Evolutionary conservation across 2,797 vertebrate genomes (phyloP).

Genomic region (Syngnathus acus): DNA sequence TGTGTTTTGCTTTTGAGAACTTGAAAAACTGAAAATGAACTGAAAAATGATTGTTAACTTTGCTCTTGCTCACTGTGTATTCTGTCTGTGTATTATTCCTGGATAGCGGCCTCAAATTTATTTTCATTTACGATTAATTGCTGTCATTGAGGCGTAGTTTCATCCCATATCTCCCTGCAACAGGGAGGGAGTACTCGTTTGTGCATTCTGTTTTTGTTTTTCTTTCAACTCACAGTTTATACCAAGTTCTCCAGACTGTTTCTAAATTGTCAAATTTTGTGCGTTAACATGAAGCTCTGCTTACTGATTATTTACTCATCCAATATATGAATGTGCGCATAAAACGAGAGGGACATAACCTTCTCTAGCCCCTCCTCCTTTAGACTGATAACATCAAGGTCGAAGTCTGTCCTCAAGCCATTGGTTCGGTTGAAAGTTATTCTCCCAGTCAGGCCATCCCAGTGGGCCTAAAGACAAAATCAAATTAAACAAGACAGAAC

Average conservation of each 20-base stretch:
- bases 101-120: conserved; percentile 17
- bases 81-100: conserved; percentile 1
- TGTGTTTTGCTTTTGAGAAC: neutral
- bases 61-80: neutral
- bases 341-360: conserved; percentile 57
- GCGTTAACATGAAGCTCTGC: neutral
- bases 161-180: conserved; percentile 2
- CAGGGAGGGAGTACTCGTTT: neutral
- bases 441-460: conserved; percentile 95
- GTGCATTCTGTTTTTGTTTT: neutral
- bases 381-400: conserved; percentile 97
- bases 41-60: neutral
- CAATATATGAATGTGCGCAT: neutral
- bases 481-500: conserved; percentile 12
- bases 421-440: conserved; percentile 98
- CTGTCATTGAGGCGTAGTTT: conserved; percentile 9
- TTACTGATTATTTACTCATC: neutral
- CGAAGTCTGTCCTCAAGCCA: conserved; percentile 95
- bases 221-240: neutral
- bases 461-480: conserved; percentile 78
- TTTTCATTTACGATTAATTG: conserved; percentile 7
- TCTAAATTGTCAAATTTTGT: neutral
- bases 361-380: conserved; percentile 97
- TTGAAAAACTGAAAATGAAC: neutral
- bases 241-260: neutral